Conservation (phyloP, 2,888 invertebrate species). For the Gisinianus flammeolus region DNA sequence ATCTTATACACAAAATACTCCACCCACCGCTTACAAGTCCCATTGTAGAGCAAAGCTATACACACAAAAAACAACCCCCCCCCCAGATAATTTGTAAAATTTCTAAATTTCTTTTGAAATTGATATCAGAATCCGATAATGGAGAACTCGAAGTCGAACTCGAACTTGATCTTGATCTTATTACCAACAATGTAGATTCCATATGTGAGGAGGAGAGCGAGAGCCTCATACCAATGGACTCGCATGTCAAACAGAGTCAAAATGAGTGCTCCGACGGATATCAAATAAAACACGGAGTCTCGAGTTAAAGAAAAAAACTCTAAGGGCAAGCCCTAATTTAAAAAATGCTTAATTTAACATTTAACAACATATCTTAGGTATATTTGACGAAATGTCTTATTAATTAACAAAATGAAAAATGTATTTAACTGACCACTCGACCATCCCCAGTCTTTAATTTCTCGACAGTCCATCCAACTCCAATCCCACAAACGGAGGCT, state of each 20-base stretch:
- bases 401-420: background rate
- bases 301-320: slow-evolving; percentile 82
- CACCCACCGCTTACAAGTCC: background rate
- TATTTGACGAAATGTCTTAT: background rate
- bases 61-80: background rate
- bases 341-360: background rate
- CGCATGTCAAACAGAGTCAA: slow-evolving; percentile 77
- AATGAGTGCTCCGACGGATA: slow-evolving; percentile 74
- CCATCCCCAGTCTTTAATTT: slow-evolving; percentile 37
- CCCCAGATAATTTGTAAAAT: background rate
- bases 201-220: slow-evolving; percentile 75
- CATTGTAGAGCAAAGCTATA: background rate
- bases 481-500: slow-evolving; percentile 59
- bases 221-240: slow-evolving; percentile 80
- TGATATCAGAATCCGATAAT: background rate
- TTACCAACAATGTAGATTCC: slow-evolving; percentile 67
- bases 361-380: slow-evolving; percentile 5
- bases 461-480: slow-evolving; percentile 48
- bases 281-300: slow-evolving; percentile 77
- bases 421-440: slow-evolving; percentile 30
- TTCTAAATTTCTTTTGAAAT: background rate
- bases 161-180: background rate
- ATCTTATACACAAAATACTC: background rate
- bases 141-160: background rate
- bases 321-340: slow-evolving; percentile 72